Base-by-base conservation (phyloP, 64 coral and sea anemone species). In the Porites lutea region DNA sequence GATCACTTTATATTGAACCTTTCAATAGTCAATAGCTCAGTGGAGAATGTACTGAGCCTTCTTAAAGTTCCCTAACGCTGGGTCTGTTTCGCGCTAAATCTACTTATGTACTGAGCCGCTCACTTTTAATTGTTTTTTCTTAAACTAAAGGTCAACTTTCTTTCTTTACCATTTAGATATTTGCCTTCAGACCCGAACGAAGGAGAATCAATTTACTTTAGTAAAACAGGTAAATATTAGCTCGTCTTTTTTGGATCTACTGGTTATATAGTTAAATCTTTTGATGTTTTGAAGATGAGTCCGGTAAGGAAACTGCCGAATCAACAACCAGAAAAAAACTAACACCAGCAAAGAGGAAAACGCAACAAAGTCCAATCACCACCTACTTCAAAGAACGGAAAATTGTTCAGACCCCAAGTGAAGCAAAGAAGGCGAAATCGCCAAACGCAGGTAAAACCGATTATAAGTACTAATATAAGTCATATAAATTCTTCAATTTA, bases 331-430 rank as follows among this genome's bases (percentile, higher is more conserved):
- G 27, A 13, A n/a, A 48, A 21, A 2, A 3, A 58, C 8, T 44
- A 13, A 71, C 2, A 15, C 47, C 19, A 59, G 54, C 64, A 44
- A 72, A 71, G 44, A 87, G 58, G 51, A 67, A 55, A 52, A 54
- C 48, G 20, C 91, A 93, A 48, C 91, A 93, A 18, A 79, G 83
- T 57, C 77, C 91, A 37, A 79, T 93, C 46, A 93, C 91, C 3
- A 75, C 68, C 52, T 93, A 51, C 83, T 88, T 86, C 74, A 52
- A 68, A 88, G 83, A 93, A 14, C 54, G 74, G 18, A 93, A 88
- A 61, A 74, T n/a, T 16, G 20, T 71, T 19, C 89, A 83, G 57
- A 19, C 5, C 27, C 27, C 27, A 13, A 19, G 57, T 19, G 75
- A 78, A 18, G 49, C 18, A 2, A 55, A 77, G 45, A 49, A 74